phyloP scores from a whole-genome alignment of 2,797 vertebrate species.

The Capromys pilorides region DNA sequence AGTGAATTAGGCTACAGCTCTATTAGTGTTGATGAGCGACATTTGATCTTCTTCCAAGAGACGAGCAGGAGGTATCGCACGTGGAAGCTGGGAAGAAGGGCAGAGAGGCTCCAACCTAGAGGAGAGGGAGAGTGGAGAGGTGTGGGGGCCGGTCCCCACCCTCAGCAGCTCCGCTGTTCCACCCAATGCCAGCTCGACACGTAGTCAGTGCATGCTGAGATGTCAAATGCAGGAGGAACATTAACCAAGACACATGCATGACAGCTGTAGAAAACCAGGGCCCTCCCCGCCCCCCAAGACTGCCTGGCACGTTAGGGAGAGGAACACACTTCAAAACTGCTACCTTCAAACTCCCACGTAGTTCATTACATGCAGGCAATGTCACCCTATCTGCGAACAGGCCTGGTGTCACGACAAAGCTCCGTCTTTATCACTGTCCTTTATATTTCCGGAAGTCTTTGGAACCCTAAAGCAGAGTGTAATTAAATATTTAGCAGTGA shows the following conservation, averaged over 20 bases:
- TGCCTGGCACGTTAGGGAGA: background rate
- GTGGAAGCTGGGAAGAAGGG: background rate
- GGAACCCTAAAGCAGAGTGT: constrained; percentile 37
- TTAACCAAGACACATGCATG: background rate
- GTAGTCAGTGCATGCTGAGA: background rate
- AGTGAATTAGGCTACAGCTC: background rate
- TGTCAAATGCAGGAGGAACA: background rate
- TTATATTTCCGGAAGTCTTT: background rate
- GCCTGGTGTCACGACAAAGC: background rate
- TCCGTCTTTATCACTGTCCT: background rate
- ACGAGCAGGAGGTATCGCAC: background rate
- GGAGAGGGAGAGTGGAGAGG: background rate
- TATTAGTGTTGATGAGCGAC: background rate
- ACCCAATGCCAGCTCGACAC: background rate
- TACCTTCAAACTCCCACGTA: constrained; percentile 22
- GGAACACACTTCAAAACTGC: background rate
- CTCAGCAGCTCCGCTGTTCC: background rate
- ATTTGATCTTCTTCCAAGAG: background rate
- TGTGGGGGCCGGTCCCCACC: background rate
- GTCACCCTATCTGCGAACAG: constrained; percentile 11
- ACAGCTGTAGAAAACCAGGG: background rate
- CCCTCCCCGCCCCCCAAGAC: background rate
- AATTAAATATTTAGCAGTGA: background rate
- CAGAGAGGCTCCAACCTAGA: background rate
- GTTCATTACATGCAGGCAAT: background rate